phyloP scores from a whole-genome alignment of 1,140 invertebrate species.

The Nebria ingens region DNA sequence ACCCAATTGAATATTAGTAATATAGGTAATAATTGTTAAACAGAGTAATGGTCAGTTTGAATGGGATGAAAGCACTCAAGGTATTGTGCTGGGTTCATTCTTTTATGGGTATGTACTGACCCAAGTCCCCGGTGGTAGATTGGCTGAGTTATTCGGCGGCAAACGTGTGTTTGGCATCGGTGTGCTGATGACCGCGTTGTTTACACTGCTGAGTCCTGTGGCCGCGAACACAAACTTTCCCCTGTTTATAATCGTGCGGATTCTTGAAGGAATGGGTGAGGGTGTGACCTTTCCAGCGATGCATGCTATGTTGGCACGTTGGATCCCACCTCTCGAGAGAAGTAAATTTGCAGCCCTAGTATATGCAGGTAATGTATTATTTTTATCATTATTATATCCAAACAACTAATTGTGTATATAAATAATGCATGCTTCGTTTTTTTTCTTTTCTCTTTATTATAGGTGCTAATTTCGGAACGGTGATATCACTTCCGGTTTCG shows the following conservation, averaged over 20 bases:
- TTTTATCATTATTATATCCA: constrained; percentile 15
- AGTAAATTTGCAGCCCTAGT: constrained; percentile 71
- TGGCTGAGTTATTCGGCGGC: constrained; percentile 68
- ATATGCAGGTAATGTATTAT: constrained; percentile 56
- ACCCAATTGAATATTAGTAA: neutral
- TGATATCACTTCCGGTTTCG: constrained; percentile 61
- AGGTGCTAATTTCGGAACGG: constrained; percentile 63
- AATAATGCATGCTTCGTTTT: neutral
- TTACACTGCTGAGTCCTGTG: constrained; percentile 63
- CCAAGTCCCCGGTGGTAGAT: constrained; percentile 74
- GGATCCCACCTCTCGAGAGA: constrained; percentile 71
- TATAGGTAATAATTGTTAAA: constrained; percentile 17
- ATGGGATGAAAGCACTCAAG: constrained; percentile 69
- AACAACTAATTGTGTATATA: constrained; percentile 1
- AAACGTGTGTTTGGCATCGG: constrained; percentile 72
- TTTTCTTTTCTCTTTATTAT: constrained; percentile 37
- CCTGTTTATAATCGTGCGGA: constrained; percentile 63
- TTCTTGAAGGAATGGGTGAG: constrained; percentile 79
- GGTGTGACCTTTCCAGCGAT: constrained; percentile 76
- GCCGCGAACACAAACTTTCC: constrained; percentile 58
- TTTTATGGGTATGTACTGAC: constrained; percentile 80
- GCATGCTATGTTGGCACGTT: constrained; percentile 69
- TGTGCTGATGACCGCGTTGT: constrained; percentile 62
- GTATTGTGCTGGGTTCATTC: constrained; percentile 72
- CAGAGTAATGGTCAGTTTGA: constrained; percentile 60